These are phyloP conservation scores for Babylonia areolata DNA, from an alignment of 1,140 invertebrate genomes.

Conservation along the genomic window DNA sequence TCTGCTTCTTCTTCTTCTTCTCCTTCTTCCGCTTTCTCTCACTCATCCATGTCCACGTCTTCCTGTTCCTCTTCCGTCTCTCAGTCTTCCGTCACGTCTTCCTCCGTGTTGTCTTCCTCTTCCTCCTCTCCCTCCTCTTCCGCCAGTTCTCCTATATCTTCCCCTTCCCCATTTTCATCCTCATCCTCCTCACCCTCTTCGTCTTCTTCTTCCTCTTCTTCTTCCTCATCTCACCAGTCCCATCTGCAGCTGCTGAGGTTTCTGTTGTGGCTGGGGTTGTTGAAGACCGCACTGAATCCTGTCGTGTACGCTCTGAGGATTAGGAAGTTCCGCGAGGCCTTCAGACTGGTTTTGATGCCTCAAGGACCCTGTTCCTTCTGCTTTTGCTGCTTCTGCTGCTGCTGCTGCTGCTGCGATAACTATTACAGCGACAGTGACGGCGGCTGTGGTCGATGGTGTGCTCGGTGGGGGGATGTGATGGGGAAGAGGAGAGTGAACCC, in stretches of 20 bases:
- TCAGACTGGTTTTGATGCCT: neutral
- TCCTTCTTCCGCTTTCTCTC: neutral
- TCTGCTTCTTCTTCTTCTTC: neutral
- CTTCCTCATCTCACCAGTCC: neutral
- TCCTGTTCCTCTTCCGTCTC: neutral
- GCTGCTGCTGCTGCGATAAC: neutral
- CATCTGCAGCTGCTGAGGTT: neutral
- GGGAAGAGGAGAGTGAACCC: slow-evolving; percentile 13
- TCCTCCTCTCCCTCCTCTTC: neutral
- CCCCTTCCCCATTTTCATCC: neutral
- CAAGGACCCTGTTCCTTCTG: neutral
- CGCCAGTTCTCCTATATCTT: no score
- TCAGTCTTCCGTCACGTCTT: no score
- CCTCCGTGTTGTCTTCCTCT: neutral
- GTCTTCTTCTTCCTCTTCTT: neutral
- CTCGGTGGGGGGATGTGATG: neutral
- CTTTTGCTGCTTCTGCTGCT: neutral
- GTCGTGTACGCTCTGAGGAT: slow-evolving; percentile 27
- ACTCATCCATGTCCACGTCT: neutral
- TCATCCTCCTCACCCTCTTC: neutral
- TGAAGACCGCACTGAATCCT: slow-evolving; percentile 22
- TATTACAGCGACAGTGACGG: neutral
- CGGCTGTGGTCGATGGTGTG: neutral
- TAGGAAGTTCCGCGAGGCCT: slow-evolving; percentile 32
- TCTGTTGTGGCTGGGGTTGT: slow-evolving; percentile 11